Evolutionary conservation across 2,888 invertebrate genomes (phyloP).

Genomic region (Fragum fragum): DNA sequence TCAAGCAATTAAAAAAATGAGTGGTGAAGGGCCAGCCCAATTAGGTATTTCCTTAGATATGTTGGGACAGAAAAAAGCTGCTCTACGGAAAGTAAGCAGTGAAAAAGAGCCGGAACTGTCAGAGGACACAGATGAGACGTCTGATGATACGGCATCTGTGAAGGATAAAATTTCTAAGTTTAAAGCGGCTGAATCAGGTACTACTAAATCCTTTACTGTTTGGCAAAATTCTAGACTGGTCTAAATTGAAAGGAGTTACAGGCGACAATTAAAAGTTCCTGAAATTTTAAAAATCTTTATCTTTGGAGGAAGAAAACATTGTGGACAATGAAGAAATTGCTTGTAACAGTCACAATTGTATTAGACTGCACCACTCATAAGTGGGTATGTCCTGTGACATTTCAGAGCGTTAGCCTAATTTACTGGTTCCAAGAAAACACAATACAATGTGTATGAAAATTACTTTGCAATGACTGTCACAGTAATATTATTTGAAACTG

Average conservation of each 20-base stretch:
- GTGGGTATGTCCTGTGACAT: no score
- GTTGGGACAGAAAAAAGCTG: slow-evolving; percentile 34
- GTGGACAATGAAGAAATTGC: no score
- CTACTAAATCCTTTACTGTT: not conserved
- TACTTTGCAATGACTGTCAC: no score
- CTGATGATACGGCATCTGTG: not conserved
- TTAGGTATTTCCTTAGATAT: slow-evolving; percentile 37
- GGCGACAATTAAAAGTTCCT: no score
- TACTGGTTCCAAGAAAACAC: no score
- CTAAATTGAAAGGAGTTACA: not conserved
- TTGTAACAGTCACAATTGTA: no score
- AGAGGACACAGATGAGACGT: not conserved
- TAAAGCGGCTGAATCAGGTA: slow-evolving; percentile 25
- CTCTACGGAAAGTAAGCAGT: slow-evolving; percentile 38
- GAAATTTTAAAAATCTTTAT: no score
- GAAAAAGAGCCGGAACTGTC: slow-evolving; percentile 17
- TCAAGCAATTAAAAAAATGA: slow-evolving; percentile 32
- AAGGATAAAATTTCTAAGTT: slow-evolving; percentile 21
- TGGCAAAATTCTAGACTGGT: not conserved
- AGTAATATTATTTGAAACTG: no score
- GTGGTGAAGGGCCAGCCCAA: slow-evolving; percentile 46
- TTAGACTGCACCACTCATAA: no score
- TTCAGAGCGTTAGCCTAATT: no score
- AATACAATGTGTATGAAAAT: no score
- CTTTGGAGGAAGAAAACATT: no score